Percentiles rank a stretch among this genome's conserved stretches.
phyloP scores from a whole-genome alignment of 2,888 invertebrate genomes.

The Anaspis maculata region DNA sequence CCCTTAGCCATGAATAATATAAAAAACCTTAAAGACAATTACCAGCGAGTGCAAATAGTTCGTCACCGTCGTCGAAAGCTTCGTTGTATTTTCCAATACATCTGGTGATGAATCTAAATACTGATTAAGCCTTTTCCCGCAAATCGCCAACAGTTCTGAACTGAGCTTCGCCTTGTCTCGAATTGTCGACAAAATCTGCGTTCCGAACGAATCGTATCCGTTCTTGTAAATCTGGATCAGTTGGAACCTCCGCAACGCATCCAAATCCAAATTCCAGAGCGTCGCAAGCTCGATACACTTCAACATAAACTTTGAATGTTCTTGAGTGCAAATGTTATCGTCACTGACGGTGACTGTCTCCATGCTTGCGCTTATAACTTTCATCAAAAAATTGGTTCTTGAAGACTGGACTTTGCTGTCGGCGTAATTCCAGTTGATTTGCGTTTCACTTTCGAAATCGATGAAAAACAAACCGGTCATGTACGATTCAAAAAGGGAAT shows the following conservation, averaged over 20 bases:
- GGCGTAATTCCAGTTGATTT: slow-evolving; percentile 53
- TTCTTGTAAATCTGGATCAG: slow-evolving; percentile 53
- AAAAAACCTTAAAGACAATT: slow-evolving; percentile 25
- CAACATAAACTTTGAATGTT: slow-evolving; percentile 61
- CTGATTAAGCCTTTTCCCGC: slow-evolving; percentile 70
- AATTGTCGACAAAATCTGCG: slow-evolving; percentile 56
- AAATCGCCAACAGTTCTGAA: slow-evolving; percentile 64
- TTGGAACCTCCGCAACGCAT: slow-evolving; percentile 69
- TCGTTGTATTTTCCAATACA: slow-evolving; percentile 61
- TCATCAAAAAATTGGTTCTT: slow-evolving; percentile 65
- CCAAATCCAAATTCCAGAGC: slow-evolving; percentile 59
- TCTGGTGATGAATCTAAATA: slow-evolving; percentile 52
- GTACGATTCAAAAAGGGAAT: slow-evolving; percentile 69
- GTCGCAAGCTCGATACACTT: slow-evolving; percentile 62
- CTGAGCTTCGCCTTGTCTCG: slow-evolving; percentile 64
- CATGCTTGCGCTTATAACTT: slow-evolving; percentile 64
- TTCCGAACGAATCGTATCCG: slow-evolving; percentile 54
- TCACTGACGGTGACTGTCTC: slow-evolving; percentile 60
- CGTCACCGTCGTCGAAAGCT: slow-evolving; percentile 67
- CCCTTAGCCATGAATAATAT: too few relatives aligned
- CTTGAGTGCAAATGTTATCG: slow-evolving; percentile 42
- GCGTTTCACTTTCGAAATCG: slow-evolving; percentile 36
- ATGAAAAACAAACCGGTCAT: slow-evolving; percentile 50
- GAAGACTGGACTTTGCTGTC: slow-evolving; percentile 61
- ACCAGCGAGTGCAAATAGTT: slow-evolving; percentile 67